Conservation (phyloP, 2,113 vertebrate genomes). For the Cinclus cinclus region DNA sequence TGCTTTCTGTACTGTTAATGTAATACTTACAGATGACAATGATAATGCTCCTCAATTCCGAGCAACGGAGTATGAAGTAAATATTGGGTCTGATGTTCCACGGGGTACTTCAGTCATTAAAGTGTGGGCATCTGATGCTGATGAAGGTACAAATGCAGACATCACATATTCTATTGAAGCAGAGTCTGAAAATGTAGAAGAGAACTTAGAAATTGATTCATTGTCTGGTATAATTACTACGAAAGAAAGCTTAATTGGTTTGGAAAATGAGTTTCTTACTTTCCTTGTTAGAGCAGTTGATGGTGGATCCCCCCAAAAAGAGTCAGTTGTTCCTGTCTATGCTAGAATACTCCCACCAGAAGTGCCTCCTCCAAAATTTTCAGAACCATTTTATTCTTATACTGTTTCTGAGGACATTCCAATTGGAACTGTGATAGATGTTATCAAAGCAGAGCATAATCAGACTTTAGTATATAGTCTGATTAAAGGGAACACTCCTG, state of each 20-base stretch:
- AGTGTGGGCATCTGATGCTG: constrained; percentile 89
- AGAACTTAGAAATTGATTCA: constrained; percentile 92
- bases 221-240: constrained; percentile 87
- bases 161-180: constrained; percentile 87
- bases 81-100: constrained; percentile 82
- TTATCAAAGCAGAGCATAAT: constrained; percentile 83
- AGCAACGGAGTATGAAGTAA: constrained; percentile 87
- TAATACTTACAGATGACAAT: constrained; percentile 95
- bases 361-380: constrained; percentile 83
- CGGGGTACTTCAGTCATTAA: constrained; percentile 87
- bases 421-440: constrained; percentile 89
- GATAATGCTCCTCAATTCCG: constrained; percentile 93
- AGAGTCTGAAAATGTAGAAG: constrained; percentile 86
- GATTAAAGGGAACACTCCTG: constrained; percentile 86
- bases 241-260: constrained; percentile 94
- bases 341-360: constrained; percentile 88
- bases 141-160: constrained; percentile 96
- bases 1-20: constrained; percentile 90
- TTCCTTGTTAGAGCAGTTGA: constrained; percentile 92
- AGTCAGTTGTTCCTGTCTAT: constrained; percentile 88
- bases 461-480: constrained; percentile 82
- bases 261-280: constrained; percentile 89
- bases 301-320: constrained; percentile 83
- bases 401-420: constrained; percentile 86
- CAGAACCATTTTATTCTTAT: constrained; percentile 90